phyloP scores from a whole-genome alignment of 2,797 vertebrate species.

The Muscicapa striata region DNA sequence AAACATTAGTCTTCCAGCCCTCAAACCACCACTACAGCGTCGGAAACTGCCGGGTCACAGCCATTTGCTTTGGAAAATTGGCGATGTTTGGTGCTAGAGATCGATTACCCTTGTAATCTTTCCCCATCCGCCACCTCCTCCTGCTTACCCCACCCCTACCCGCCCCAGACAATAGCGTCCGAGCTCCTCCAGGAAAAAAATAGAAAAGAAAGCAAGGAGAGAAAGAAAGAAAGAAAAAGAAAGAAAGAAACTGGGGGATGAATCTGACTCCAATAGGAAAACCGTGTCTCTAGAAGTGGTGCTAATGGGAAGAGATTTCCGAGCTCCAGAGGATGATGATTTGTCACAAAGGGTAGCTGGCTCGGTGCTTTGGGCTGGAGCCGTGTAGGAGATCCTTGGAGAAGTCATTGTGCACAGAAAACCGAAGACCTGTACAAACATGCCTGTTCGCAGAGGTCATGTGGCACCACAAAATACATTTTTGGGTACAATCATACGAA shows the following conservation, averaged over 20 bases:
- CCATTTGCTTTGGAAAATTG: conserved; percentile 78
- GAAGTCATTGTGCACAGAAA: conserved; percentile 74
- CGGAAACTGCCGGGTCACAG: conserved; percentile 81
- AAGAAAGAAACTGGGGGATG: conserved; percentile 68
- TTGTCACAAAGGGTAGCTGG: conserved; percentile 73
- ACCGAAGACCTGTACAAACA: conserved; percentile 81
- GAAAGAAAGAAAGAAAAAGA: conserved; percentile 38
- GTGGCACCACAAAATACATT: conserved; percentile 99
- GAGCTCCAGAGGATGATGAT: conserved; percentile 79
- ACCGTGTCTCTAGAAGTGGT: conserved; percentile 68
- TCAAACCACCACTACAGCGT: conserved; percentile 71
- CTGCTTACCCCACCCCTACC: conserved; percentile 65
- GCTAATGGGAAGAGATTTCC: conserved; percentile 81
- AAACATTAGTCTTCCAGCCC: conserved; percentile 76
- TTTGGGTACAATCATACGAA: conserved; percentile 96
- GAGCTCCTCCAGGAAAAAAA: conserved; percentile 56
- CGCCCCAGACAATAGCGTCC: conserved; percentile 65
- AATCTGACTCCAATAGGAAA: conserved; percentile 62
- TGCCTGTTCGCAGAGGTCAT: conserved; percentile 99
- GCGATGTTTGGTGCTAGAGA: conserved; percentile 84
- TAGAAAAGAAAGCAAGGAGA: conserved; percentile 42
- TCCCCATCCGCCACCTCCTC: conserved; percentile 28
- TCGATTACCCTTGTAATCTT: conserved; percentile 75
- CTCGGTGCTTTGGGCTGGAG: conserved; percentile 81
- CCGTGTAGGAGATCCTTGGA: conserved; percentile 77